Conservation (phyloP, 2,797 vertebrate species). For the Esox masquinongy region DNA sequence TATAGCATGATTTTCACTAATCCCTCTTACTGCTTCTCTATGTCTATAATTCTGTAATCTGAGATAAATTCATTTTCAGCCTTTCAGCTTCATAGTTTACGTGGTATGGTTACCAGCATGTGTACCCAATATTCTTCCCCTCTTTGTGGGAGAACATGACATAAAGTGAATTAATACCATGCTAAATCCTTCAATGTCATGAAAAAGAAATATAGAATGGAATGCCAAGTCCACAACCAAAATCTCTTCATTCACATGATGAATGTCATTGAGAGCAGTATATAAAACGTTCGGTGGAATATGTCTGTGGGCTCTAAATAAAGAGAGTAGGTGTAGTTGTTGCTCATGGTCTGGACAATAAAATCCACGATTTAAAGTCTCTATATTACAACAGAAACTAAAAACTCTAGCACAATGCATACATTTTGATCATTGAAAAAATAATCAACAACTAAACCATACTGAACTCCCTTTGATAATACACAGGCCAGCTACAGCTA, state of each 20-base stretch:
- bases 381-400: no score
- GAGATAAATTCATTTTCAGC: conserved; percentile 38
- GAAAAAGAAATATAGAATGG: conserved; percentile 37
- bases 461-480: no score
- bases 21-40: conserved; percentile 47
- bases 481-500: background rate
- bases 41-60: conserved; percentile 56
- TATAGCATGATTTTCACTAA: conserved; percentile 60
- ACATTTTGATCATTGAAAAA: no score
- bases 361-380: no score
- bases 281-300: conserved; percentile 33
- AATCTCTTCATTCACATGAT: conserved; percentile 23
- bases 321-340: background rate
- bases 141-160: conserved; percentile 32
- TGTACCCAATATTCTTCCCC: background rate
- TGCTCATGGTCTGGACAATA: background rate
- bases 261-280: conserved; percentile 28
- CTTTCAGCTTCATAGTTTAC: conserved; percentile 33
- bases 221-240: conserved; percentile 31
- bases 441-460: no score
- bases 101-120: conserved; percentile 23
- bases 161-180: conserved; percentile 51
- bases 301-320: background rate
- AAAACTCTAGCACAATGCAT: no score
- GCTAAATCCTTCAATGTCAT: conserved; percentile 25